Evolutionary conservation across 2,888 invertebrate genomes (phyloP).

Genomic region (Hirtodrosophila alboralis): DNA sequence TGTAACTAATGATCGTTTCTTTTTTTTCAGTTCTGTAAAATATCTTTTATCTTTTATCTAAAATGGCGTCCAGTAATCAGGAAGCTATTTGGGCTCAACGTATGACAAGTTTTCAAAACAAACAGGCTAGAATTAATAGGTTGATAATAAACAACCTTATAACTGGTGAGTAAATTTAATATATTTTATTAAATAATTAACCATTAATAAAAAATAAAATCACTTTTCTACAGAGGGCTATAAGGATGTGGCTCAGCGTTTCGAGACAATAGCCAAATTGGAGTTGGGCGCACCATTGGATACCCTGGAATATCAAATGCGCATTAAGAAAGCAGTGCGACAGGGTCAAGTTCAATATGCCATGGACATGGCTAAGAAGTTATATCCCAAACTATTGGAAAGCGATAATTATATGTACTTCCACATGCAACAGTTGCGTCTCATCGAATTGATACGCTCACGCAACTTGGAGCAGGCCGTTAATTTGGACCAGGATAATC

Average conservation of each 20-base stretch:
- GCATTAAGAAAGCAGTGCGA: constrained; percentile 48
- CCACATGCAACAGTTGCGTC: constrained; percentile 64
- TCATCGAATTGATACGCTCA: constrained; percentile 56
- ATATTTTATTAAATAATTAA: not conserved
- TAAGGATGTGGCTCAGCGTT: constrained; percentile 47
- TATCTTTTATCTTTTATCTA: too few species aligned
- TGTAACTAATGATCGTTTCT: too few species aligned
- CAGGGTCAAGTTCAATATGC: constrained; percentile 56
- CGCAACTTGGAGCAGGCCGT: constrained; percentile 25
- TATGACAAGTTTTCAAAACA: constrained; percentile 59
- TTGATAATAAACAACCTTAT: constrained; percentile 62
- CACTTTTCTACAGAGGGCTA: constrained; percentile 52
- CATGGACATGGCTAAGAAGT: constrained; percentile 55
- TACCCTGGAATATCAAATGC: constrained; percentile 29
- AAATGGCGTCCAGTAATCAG: constrained; percentile 27
- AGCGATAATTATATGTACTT: constrained; percentile 70
- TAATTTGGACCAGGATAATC: not conserved
- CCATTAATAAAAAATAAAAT: too few species aligned
- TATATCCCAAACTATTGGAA: constrained; percentile 53
- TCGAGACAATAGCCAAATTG: constrained; percentile 39
- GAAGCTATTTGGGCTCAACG: constrained; percentile 49
- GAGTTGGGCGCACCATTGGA: constrained; percentile 19
- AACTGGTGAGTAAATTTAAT: constrained; percentile 32
- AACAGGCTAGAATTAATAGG: constrained; percentile 60
- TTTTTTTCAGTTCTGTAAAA: too few species aligned